Evolutionary conservation across 30 jellyfish, hydroid and myxozoan species (phyloP).

Genomic region (Mastigias papua): DNA sequence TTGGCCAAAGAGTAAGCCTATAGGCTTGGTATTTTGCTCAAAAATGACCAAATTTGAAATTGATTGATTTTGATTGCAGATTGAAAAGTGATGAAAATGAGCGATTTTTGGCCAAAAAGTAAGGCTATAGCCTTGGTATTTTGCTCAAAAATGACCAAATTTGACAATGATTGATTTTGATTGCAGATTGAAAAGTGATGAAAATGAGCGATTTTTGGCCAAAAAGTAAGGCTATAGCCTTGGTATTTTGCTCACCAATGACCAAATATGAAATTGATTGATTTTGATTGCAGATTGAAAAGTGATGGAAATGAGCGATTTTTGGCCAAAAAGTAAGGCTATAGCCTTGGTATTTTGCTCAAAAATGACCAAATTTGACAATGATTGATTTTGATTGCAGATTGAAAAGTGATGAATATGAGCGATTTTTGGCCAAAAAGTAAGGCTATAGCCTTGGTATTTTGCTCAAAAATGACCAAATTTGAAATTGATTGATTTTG

Average conservation of each 20-base stretch:
- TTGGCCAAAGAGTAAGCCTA: neutral
- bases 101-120: neutral
- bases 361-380: too few species aligned
- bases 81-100: neutral
- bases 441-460: neutral
- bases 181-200: too few species aligned
- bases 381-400: too few species aligned
- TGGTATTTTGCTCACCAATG: neutral
- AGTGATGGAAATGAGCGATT: too few species aligned
- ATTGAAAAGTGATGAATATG: too few species aligned
- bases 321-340: too few species aligned
- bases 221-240: constrained; percentile 7
- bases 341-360: too few species aligned
- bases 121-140: constrained; percentile 3
- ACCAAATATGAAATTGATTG: neutral
- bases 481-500: too few species aligned
- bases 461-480: neutral
- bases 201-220: neutral
- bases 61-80: too few species aligned
- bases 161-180: neutral
- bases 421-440: too few species aligned
- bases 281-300: neutral
- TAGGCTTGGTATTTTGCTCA: neutral
- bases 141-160: neutral
- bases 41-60: neutral